phyloP scores from a whole-genome alignment of 2,113 vertebrate genomes.

The Eptesicus fuscus region DNA sequence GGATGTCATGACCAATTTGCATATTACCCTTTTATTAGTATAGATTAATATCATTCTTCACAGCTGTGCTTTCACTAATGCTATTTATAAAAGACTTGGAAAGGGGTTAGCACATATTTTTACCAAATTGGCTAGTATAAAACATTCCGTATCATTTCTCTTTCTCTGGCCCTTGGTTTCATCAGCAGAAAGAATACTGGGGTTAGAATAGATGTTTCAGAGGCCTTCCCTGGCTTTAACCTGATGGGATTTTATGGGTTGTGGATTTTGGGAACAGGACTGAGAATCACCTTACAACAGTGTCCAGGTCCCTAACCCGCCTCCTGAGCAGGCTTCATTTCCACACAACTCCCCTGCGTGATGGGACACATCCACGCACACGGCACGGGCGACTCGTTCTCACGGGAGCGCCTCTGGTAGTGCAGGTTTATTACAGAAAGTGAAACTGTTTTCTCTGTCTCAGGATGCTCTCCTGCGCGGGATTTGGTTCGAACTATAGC shows the following conservation, averaged over 20 bases:
- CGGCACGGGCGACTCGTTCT: rapidly evolving
- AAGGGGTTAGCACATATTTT: neutral
- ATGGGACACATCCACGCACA: neutral
- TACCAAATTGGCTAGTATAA: neutral
- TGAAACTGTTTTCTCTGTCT: neutral
- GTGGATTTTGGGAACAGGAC: neutral
- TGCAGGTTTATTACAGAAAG: neutral
- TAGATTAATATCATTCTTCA: neutral
- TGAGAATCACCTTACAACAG: neutral
- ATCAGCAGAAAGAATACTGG: neutral
- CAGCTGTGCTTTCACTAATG: neutral
- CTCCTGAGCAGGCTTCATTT: neutral
- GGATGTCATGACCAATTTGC: no score
- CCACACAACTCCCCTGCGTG: rapidly evolving
- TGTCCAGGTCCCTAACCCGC: neutral
- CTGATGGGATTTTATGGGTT: neutral
- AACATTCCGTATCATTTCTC: neutral
- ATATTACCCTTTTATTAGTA: no score
- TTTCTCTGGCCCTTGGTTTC: neutral
- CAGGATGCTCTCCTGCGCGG: neutral
- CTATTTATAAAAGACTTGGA: neutral
- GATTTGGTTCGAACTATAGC: neutral
- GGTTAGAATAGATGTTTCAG: neutral
- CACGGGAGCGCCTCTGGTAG: neutral
- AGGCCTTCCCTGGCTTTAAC: neutral